Evolutionary conservation across 92 coral and sea anemone species (phyloP).

Genomic region (Nematostella vectensis): DNA sequence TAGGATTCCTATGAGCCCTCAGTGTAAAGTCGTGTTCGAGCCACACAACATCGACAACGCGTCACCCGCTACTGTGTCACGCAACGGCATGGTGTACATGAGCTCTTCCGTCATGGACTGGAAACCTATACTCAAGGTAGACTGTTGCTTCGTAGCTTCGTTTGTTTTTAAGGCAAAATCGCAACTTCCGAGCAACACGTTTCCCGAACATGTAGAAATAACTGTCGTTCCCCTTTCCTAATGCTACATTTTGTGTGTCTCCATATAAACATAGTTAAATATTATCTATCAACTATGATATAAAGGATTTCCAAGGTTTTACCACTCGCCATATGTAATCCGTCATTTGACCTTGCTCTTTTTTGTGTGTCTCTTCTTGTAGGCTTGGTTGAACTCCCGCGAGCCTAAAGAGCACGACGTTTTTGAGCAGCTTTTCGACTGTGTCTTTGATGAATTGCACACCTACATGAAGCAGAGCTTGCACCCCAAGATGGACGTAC

Average conservation of each 20-base stretch:
- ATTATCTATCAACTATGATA: too few species aligned
- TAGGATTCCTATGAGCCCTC: slow-evolving; percentile 88
- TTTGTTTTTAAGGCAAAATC: background rate
- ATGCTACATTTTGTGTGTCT: too few species aligned
- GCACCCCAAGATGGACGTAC: slow-evolving; percentile 67
- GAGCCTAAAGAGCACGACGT: slow-evolving; percentile 79
- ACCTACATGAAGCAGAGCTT: slow-evolving; percentile 73
- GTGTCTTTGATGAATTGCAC: slow-evolving; percentile 56
- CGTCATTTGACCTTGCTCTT: too few species aligned
- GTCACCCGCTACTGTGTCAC: slow-evolving; percentile 85
- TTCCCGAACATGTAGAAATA: too few species aligned
- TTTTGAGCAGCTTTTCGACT: slow-evolving; percentile 59
- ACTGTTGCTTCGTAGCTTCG: too few species aligned
- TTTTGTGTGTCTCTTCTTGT: background rate
- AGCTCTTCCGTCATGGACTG: slow-evolving; percentile 95
- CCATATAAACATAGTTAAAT: too few species aligned
- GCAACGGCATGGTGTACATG: slow-evolving; percentile 92
- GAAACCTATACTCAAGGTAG: slow-evolving; percentile 82
- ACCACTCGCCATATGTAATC: too few species aligned
- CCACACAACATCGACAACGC: slow-evolving; percentile 92
- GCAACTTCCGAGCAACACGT: background rate
- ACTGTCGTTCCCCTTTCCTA: too few species aligned
- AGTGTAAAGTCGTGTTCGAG: slow-evolving; percentile 80
- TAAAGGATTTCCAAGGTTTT: too few species aligned
- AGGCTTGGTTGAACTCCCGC: slow-evolving; percentile 86